A percentile compares a stretch with the other conserved stretches of the same genome.
Evolutionary conservation across 2,113 vertebrate genomes (phyloP).

Genomic region (Solenodon paradoxus): DNA sequence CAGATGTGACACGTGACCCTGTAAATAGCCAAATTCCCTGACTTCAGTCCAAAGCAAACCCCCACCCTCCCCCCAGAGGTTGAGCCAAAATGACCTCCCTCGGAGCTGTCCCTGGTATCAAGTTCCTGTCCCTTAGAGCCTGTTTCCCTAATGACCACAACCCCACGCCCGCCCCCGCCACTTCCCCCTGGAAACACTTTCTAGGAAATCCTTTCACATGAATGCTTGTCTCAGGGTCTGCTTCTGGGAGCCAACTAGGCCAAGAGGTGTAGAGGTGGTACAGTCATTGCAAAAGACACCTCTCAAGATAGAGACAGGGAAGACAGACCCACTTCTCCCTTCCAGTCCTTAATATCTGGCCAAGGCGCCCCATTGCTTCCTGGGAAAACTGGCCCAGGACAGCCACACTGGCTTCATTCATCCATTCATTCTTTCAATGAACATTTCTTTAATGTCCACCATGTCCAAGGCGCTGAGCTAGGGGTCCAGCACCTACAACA

Average conservation of each 20-base stretch:
- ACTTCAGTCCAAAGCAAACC: too few relatives aligned
- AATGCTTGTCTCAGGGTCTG: neutral
- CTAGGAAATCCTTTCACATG: neutral
- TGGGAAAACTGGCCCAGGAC: neutral
- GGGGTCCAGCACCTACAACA: neutral
- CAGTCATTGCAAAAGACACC: neutral
- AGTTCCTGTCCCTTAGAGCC: too few relatives aligned
- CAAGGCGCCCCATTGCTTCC: neutral
- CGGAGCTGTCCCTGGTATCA: too few relatives aligned
- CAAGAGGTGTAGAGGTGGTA: neutral
- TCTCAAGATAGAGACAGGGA: neutral
- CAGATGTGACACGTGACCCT: too few relatives aligned
- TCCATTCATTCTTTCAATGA: neutral
- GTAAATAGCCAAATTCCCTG: too few relatives aligned
- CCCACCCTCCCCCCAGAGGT: too few relatives aligned
- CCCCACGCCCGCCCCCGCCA: too few relatives aligned
- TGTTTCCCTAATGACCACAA: too few relatives aligned
- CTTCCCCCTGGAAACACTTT: neutral
- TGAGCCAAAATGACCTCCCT: too few relatives aligned
- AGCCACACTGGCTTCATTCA: neutral
- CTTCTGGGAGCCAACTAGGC: neutral
- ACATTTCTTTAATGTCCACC: neutral
- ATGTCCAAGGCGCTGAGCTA: neutral
- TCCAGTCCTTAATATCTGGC: neutral
- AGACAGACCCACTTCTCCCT: neutral